A percentile compares a stretch with the other conserved stretches of the same genome.
Conservation (phyloP, 2,113 vertebrate genomes). For the Butastur rufipennis region DNA sequence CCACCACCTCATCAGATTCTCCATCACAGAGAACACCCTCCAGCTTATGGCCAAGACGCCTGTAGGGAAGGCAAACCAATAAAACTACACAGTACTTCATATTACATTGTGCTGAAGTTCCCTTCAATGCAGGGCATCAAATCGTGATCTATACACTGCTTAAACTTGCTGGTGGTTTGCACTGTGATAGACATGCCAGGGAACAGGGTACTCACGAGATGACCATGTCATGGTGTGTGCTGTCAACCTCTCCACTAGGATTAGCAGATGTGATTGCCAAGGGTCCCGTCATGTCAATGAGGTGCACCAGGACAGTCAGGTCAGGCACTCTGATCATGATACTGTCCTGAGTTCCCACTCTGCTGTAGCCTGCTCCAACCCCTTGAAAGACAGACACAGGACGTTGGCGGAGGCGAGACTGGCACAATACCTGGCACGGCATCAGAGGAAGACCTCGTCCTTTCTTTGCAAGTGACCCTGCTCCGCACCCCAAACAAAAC, state of each 20-base stretch:
- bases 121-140: fast-evolving
- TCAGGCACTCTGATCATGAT: constrained; percentile 92
- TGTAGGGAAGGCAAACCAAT: not conserved
- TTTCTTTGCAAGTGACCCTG: not conserved
- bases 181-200: not conserved
- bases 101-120: not conserved
- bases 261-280: constrained; percentile 89
- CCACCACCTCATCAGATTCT: constrained; percentile 83
- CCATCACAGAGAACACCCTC: constrained; percentile 89
- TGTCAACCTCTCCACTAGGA: constrained; percentile 87
- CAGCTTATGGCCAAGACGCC: constrained; percentile 85
- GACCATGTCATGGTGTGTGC: constrained; percentile 89
- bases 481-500: fast-evolving
- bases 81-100: fast-evolving
- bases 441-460: not conserved
- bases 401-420: not conserved
- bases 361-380: constrained; percentile 82
- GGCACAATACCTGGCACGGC: not conserved
- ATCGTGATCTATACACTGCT: fast-evolving
- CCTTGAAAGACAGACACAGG: constrained; percentile 61
- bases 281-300: constrained; percentile 85
- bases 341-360: constrained; percentile 86
- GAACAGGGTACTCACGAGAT: constrained; percentile 73
- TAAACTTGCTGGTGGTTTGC: fast-evolving
- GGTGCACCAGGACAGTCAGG: constrained; percentile 81